These are phyloP conservation scores for Papilio polytes DNA, from an alignment of 1,140 invertebrate genomes.

Conservation along the genomic window DNA sequence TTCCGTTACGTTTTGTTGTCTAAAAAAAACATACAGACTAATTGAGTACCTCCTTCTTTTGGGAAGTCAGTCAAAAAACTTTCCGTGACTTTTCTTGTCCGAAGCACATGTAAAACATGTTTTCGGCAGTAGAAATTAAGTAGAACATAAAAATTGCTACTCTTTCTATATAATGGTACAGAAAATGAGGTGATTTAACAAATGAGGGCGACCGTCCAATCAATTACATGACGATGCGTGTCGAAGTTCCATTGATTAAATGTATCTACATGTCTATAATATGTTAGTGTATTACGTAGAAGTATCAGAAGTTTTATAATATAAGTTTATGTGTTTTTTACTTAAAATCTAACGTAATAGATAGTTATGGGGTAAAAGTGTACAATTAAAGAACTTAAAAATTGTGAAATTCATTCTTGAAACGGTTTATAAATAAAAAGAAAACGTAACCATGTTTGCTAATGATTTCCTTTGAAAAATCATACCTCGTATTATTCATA, in stretches of 20 bases:
- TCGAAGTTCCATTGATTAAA: conserved; percentile 40
- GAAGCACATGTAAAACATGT: background rate
- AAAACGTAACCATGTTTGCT: too few species aligned
- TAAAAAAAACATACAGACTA: too few species aligned
- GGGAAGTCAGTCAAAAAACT: too few species aligned
- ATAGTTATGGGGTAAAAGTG: too few species aligned
- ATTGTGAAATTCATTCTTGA: too few species aligned
- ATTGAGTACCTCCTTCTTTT: too few species aligned
- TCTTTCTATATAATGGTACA: background rate
- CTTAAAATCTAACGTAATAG: background rate
- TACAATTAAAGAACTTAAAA: too few species aligned
- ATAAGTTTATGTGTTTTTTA: background rate
- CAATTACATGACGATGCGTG: conserved; percentile 45
- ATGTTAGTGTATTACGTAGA: background rate
- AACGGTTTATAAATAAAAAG: too few species aligned
- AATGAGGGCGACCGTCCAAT: conserved; percentile 33
- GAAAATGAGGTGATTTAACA: conserved; percentile 24
- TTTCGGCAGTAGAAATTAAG: background rate
- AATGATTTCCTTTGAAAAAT: too few species aligned
- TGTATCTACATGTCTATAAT: conserved; percentile 38
- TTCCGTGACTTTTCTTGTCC: too few species aligned
- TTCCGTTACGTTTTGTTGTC: too few species aligned
- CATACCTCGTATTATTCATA: background rate
- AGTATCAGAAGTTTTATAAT: background rate
- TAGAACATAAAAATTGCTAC: conserved; percentile 19